phyloP scores from a whole-genome alignment of 2,797 vertebrate genomes.

The Ctenochaetus hawaiiensis region DNA sequence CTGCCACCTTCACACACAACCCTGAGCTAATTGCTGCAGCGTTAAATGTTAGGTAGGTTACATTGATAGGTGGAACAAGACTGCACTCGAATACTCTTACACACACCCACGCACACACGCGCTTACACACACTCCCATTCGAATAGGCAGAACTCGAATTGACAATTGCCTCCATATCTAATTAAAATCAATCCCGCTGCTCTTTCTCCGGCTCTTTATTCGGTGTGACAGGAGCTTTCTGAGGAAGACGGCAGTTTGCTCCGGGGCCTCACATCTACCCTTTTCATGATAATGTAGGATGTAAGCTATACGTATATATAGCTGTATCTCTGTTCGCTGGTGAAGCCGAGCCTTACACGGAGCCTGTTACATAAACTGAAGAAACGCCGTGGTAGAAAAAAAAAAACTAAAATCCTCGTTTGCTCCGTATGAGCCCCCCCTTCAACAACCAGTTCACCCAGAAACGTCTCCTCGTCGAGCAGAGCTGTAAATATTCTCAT shows the following conservation, averaged over 20 bases:
- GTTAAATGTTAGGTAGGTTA: background rate
- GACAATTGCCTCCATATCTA: constrained; percentile 50
- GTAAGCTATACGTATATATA: constrained; percentile 31
- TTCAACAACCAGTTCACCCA: constrained; percentile 11
- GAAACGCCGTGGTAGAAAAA: background rate
- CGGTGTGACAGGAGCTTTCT: constrained; percentile 60
- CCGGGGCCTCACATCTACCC: constrained; percentile 40
- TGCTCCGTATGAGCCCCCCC: background rate
- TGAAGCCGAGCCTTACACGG: constrained; percentile 9
- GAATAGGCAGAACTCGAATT: constrained; percentile 42
- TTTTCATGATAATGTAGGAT: constrained; percentile 44
- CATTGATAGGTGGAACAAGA: constrained; percentile 46
- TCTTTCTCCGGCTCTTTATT: constrained; percentile 47
- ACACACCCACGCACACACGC: background rate
- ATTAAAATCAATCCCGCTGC: constrained; percentile 64
- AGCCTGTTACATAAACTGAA: constrained; percentile 35
- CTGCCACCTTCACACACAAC: background rate
- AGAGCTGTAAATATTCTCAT: constrained; percentile 29
- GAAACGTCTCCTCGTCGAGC: constrained; percentile 21
- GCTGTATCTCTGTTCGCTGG: constrained; percentile 19
- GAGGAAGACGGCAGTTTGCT: constrained; percentile 45
- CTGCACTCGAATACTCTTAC: background rate
- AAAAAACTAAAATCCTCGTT: background rate
- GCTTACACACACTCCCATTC: background rate
- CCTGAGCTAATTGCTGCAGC: too few relatives aligned